Conservation (phyloP, 2,888 invertebrate species). For the Aethes cnicana region DNA sequence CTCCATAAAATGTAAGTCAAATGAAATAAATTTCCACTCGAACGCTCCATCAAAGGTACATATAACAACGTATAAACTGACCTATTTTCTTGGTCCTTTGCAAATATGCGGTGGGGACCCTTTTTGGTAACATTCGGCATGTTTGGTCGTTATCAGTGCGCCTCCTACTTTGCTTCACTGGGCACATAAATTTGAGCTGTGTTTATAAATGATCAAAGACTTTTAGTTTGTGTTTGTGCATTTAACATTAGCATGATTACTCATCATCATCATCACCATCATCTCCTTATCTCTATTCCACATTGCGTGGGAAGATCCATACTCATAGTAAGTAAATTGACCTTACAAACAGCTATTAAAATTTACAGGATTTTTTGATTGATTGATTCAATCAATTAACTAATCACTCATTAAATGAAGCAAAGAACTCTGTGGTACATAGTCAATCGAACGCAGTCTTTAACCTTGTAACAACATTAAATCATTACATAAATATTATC, state of each 20-base stretch:
- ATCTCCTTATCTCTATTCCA: too few species aligned
- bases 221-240: not conserved
- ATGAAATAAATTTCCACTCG: slow-evolving; percentile 33
- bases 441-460: too few species aligned
- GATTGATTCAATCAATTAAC: too few species aligned
- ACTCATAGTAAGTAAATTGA: too few species aligned
- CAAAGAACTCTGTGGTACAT: too few species aligned
- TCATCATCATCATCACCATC: too few species aligned
- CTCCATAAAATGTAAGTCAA: slow-evolving; percentile 41
- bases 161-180: slow-evolving; percentile 27
- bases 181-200: slow-evolving; percentile 25
- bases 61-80: slow-evolving; percentile 21
- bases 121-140: slow-evolving; percentile 25
- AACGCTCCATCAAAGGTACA: slow-evolving; percentile 30
- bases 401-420: too few species aligned
- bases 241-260: too few species aligned
- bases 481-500: not conserved
- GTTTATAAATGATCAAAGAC: slow-evolving; percentile 19
- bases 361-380: too few species aligned
- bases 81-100: slow-evolving; percentile 34
- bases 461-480: too few species aligned
- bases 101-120: slow-evolving; percentile 31
- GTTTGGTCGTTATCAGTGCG: slow-evolving; percentile 27
- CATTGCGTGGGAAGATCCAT: too few species aligned
- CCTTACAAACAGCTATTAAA: too few species aligned